phyloP scores from a whole-genome alignment of 53 echinoderm and acorn worm species.

The Echinometra lucunter region DNA sequence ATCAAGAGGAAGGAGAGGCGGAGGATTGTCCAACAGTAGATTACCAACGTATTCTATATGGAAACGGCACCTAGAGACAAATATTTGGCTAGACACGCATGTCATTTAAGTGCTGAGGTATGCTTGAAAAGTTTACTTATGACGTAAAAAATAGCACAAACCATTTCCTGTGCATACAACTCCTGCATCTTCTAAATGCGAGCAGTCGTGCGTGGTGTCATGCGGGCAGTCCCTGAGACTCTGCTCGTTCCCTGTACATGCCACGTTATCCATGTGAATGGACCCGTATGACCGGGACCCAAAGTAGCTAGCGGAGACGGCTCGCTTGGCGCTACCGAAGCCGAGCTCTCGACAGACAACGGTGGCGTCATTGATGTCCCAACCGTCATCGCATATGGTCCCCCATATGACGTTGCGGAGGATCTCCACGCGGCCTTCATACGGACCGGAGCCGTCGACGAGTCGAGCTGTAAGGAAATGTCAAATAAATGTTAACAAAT shows the following conservation, averaged over 20 bases:
- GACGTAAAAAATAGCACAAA: no score
- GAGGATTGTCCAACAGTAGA: no score
- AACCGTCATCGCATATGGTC: constrained; percentile 54
- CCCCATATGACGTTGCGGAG: constrained; percentile 55
- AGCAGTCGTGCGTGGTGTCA: constrained; percentile 48
- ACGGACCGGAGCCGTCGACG: constrained; percentile 45
- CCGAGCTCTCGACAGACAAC: constrained; percentile 33
- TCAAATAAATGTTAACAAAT: background rate
- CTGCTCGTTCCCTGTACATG: constrained; percentile 14
- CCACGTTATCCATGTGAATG: constrained; percentile 58
- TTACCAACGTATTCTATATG: no score
- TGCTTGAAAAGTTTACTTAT: no score
- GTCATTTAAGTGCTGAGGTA: no score
- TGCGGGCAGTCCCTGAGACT: constrained; percentile 32
- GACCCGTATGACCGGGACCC: constrained; percentile 55
- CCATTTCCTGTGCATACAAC: constrained; percentile 48
- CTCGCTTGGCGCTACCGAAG: constrained; percentile 37
- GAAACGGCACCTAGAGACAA: no score
- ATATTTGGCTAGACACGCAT: no score
- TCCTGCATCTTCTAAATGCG: constrained; percentile 56
- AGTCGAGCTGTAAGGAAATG: constrained; percentile 12
- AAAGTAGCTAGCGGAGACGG: constrained; percentile 57
- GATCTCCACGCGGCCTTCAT: constrained; percentile 58
- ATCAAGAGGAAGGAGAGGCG: no score
- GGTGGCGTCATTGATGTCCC: constrained; percentile 56